A percentile compares a stretch with the other conserved stretches of the same genome.
Conservation (phyloP, 2,797 vertebrate genomes). For the Xenopus petersii region DNA sequence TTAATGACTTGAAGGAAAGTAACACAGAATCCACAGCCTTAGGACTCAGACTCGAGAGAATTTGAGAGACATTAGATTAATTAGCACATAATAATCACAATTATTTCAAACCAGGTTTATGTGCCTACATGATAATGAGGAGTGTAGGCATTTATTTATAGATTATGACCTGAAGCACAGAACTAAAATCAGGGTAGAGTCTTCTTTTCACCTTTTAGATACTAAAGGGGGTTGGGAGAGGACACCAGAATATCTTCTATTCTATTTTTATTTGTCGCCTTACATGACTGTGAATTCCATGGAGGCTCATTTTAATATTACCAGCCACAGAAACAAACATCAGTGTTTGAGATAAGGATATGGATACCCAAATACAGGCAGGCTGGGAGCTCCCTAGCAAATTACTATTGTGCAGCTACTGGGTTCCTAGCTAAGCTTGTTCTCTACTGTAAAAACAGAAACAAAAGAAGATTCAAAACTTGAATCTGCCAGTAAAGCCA, state of each 20-base stretch:
- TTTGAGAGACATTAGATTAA: conserved; percentile 24
- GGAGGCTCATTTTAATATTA: no score
- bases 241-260: background rate
- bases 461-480: no score
- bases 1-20: conserved; percentile 26
- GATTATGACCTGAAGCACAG: background rate
- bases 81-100: conserved; percentile 39
- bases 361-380: no score
- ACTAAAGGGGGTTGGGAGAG: background rate
- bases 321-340: no score
- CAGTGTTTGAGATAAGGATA: no score
- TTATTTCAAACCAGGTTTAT: conserved; percentile 16
- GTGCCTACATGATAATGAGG: conserved; percentile 5
- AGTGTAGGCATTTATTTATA: conserved; percentile 10
- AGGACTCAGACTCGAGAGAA: conserved; percentile 1
- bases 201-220: background rate
- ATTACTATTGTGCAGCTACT: no score
- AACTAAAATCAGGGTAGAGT: background rate
- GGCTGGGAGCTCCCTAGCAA: no score
- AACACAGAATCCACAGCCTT: background rate
- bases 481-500: no score
- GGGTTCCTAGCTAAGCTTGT: no score
- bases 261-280: no score
- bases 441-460: no score
- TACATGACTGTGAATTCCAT: no score